phyloP scores from a whole-genome alignment of 1,140 invertebrate species.

The Potamilus streckersoni region DNA sequence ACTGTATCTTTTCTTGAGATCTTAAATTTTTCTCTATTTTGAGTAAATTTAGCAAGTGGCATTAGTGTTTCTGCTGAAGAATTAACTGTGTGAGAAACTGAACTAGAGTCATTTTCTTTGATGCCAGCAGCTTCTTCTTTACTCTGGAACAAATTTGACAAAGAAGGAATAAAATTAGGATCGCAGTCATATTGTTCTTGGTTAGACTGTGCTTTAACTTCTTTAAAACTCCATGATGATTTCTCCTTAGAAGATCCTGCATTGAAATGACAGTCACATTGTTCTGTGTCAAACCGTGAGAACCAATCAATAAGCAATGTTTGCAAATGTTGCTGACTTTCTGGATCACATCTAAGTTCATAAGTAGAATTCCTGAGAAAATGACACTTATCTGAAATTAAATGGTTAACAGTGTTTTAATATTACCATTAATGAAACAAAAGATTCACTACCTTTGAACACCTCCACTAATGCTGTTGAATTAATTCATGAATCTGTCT shows the following conservation, averaged over 20 bases:
- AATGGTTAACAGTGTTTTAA: neutral
- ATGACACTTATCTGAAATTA: constrained; percentile 14
- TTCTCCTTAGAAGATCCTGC: neutral
- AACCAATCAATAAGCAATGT: constrained; percentile 21
- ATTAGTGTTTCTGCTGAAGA: too few species aligned
- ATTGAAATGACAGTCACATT: neutral
- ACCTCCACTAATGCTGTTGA: too few species aligned
- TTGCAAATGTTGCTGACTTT: constrained; percentile 29
- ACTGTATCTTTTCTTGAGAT: too few species aligned
- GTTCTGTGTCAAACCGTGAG: constrained; percentile 4
- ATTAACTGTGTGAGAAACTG: too few species aligned
- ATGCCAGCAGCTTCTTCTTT: neutral
- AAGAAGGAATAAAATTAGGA: neutral
- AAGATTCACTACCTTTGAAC: too few species aligned
- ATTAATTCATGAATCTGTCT: too few species aligned
- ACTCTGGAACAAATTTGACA: too few species aligned
- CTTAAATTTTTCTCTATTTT: too few species aligned
- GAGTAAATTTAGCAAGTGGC: too few species aligned
- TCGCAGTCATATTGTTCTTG: neutral
- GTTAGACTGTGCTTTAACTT: neutral
- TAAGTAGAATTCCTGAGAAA: constrained; percentile 33
- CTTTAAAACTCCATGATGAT: neutral
- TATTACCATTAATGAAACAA: too few species aligned
- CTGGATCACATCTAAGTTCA: constrained; percentile 24
- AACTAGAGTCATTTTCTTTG: too few species aligned